phyloP scores from a whole-genome alignment of 2,797 vertebrate species.

The Adelosebastes latens region DNA sequence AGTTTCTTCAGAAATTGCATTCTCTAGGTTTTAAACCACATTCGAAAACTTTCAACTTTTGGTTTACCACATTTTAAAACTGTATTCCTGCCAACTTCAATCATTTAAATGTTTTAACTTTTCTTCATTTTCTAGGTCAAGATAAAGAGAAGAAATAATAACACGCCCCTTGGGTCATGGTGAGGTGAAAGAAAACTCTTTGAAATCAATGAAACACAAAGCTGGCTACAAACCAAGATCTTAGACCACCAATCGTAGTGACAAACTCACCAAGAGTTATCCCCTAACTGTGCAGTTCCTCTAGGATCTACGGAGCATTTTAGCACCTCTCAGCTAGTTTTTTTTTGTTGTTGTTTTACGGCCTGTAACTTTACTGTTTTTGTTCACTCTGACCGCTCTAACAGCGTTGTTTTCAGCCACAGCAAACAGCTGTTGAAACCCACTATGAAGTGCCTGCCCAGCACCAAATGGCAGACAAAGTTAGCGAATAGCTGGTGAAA shows the following conservation, averaged over 20 bases:
- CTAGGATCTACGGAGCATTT: not conserved
- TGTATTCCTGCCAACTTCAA: not conserved
- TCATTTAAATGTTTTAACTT: not conserved
- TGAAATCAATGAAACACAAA: not conserved
- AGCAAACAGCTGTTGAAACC: not conserved
- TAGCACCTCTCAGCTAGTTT: not conserved
- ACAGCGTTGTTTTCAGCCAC: no score
- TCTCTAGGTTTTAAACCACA: conserved; percentile 16
- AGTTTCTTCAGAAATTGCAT: no score
- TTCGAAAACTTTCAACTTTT: conserved; percentile 32
- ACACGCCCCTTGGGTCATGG: not conserved
- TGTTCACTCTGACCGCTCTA: no score
- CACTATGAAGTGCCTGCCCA: no score
- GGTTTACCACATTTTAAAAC: conserved; percentile 22
- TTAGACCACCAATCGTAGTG: not conserved
- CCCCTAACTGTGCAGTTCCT: not conserved
- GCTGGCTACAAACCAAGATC: not conserved
- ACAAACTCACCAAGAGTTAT: not conserved
- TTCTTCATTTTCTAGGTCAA: not conserved
- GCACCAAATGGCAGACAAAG: not conserved
- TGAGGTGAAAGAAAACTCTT: not conserved
- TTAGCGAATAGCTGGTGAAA: not conserved
- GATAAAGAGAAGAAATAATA: not conserved
- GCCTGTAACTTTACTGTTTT: no score
- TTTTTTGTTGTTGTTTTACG: not conserved